Percentiles rank a stretch among this genome's conserved stretches.
Evolutionary conservation across 1,140 invertebrate species (phyloP).

Genomic region (Trichonephila clavipes): DNA sequence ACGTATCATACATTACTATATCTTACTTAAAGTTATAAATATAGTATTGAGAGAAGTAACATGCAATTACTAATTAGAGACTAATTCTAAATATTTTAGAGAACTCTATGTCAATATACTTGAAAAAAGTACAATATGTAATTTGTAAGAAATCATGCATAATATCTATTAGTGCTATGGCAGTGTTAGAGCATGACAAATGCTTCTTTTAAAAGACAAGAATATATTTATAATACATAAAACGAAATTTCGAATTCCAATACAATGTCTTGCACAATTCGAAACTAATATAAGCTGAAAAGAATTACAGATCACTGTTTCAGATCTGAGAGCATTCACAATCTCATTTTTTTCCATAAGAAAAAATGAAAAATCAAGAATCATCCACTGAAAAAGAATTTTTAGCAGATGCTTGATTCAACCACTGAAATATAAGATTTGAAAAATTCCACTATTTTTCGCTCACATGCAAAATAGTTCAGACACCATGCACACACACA

Average conservation of each 20-base stretch:
- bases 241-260: neutral
- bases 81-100: neutral
- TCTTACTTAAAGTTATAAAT: neutral
- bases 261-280: neutral
- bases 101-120: neutral
- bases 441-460: neutral
- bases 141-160: slow-evolving; percentile 6
- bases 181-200: neutral
- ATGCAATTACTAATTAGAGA: slow-evolving; percentile 1
- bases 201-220: neutral
- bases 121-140: neutral
- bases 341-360: slow-evolving; percentile 1
- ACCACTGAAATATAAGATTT: neutral
- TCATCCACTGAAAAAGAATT: neutral
- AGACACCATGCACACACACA: slow-evolving; percentile 47
- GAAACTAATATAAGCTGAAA: neutral
- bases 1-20: no score
- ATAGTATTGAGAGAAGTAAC: neutral
- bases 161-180: slow-evolving; percentile 10
- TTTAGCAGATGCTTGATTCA: neutral
- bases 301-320: neutral
- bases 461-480: slow-evolving; percentile 38
- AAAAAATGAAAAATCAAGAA: slow-evolving; percentile 16
- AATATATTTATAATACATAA: neutral
- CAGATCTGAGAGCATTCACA: slow-evolving; percentile 10